These are phyloP conservation scores for Jordanella pulchra DNA, from an alignment of 2,797 vertebrate species.

Conservation along the genomic window DNA sequence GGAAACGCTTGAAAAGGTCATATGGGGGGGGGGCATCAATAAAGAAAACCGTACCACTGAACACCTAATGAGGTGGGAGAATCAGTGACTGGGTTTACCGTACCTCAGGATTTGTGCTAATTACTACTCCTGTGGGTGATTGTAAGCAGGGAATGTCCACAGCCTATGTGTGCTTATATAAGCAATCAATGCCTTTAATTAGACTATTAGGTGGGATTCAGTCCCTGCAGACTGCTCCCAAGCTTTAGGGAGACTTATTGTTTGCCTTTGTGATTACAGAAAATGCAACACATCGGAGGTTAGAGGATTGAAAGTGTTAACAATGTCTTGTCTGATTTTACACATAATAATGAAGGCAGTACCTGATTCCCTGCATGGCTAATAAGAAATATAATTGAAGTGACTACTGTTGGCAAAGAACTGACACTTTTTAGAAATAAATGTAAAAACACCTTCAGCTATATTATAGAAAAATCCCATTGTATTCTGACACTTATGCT, in stretches of 20 bases:
- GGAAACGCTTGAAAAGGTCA: conserved; percentile 51
- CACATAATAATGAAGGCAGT: neutral
- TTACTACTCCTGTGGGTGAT: conserved; percentile 61
- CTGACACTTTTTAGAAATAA: neutral
- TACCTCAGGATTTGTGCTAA: conserved; percentile 58
- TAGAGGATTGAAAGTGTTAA: conserved; percentile 29
- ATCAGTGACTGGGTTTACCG: conserved; percentile 39
- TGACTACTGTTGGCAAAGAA: neutral
- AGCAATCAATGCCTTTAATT: conserved; percentile 77
- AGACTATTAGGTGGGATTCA: conserved; percentile 64
- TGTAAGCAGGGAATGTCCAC: conserved; percentile 57
- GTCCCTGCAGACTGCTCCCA: conserved; percentile 55
- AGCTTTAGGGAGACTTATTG: conserved; percentile 47
- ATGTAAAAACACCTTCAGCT: too few relatives aligned
- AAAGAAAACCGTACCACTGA: conserved; percentile 16
- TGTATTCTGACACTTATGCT: neutral
- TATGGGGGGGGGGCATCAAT: neutral
- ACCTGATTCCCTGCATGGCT: conserved; percentile 6
- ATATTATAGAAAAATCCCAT: neutral
- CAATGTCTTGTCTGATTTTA: conserved; percentile 18
- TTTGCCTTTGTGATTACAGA: conserved; percentile 57
- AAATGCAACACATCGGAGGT: conserved; percentile 38
- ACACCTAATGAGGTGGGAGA: conserved; percentile 40
- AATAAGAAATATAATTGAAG: neutral
- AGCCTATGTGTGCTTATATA: conserved; percentile 67